Evolutionary conservation across 2,113 vertebrate species (phyloP).

Genomic region (Sula dactylatra): DNA sequence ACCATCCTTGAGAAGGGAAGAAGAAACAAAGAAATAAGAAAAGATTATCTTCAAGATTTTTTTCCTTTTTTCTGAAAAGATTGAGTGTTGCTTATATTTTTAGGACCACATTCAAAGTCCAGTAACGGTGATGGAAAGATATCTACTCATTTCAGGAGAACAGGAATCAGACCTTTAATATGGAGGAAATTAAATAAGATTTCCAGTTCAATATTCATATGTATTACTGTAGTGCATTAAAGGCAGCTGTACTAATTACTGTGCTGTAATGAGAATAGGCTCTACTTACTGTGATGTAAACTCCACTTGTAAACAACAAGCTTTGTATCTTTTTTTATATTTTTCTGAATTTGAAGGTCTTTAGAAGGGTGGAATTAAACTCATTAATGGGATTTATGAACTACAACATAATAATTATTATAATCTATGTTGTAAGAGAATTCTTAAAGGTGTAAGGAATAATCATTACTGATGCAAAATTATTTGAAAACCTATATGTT

Average conservation of each 20-base stretch:
- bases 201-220: not conserved
- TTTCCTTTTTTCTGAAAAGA: not conserved
- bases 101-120: not conserved
- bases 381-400: not conserved
- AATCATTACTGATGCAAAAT: not conserved
- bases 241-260: not conserved
- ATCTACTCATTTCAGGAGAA: not conserved
- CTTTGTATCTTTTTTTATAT: not conserved
- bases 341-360: not conserved
- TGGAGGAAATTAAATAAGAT: not conserved
- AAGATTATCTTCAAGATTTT: not conserved
- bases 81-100: not conserved
- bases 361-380: not conserved
- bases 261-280: not conserved
- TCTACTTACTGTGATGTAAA: not conserved
- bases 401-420: not conserved
- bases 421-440: not conserved
- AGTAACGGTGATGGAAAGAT: not conserved
- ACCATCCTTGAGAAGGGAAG: not conserved
- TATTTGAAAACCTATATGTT: not conserved
- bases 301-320: not conserved
- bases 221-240: not conserved
- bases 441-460: not conserved
- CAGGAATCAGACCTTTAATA: not conserved
- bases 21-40: not conserved